A percentile compares a stretch with the other conserved stretches of the same genome.
These are phyloP conservation scores for Lates calcarifer DNA, from an alignment of 2,113 vertebrate genomes.

Conservation along the genomic window DNA sequence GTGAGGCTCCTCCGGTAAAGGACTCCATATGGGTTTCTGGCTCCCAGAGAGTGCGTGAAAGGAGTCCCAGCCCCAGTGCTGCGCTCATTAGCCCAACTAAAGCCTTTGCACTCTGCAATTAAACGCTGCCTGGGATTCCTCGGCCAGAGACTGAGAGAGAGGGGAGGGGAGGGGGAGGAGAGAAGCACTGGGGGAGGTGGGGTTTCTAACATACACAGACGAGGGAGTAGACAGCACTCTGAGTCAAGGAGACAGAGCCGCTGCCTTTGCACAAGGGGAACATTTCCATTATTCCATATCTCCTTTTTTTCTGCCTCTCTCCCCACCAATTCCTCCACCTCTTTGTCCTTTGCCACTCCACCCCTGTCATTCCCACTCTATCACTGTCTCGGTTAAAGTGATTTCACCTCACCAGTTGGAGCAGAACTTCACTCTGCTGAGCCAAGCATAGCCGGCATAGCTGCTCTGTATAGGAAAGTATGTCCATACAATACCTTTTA, in stretches of 20 bases:
- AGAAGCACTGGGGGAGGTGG: slow-evolving; percentile 71
- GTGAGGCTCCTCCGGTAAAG: slow-evolving; percentile 55
- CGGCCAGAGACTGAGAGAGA: slow-evolving; percentile 69
- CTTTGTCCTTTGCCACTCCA: slow-evolving; percentile 31
- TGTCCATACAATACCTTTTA: slow-evolving; percentile 6
- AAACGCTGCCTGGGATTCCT: slow-evolving; percentile 86
- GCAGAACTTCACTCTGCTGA: slow-evolving; percentile 49
- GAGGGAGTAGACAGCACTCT: slow-evolving; percentile 58
- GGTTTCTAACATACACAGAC: slow-evolving; percentile 69
- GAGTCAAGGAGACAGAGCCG: slow-evolving; percentile 65
- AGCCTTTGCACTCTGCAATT: slow-evolving; percentile 83
- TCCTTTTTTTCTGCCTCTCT: slow-evolving; percentile 15
- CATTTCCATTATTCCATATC: slow-evolving; percentile 18
- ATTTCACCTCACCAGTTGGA: slow-evolving; percentile 39
- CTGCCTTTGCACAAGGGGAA: slow-evolving; percentile 37
- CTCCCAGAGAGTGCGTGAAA: slow-evolving; percentile 43
- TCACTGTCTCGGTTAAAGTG: slow-evolving; percentile 50
- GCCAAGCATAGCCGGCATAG: slow-evolving; percentile 22
- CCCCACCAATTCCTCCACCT: slow-evolving; percentile 11
- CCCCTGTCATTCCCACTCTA: slow-evolving; percentile 36
- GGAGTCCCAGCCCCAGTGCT: slow-evolving; percentile 62
- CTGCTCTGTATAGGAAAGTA: slow-evolving; percentile 5
- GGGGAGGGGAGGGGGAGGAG: slow-evolving; percentile 70
- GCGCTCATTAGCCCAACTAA: slow-evolving; percentile 73
- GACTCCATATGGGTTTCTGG: slow-evolving; percentile 54